phyloP scores from a whole-genome alignment of 2,888 invertebrate species.

The Cactoblastis cactorum region DNA sequence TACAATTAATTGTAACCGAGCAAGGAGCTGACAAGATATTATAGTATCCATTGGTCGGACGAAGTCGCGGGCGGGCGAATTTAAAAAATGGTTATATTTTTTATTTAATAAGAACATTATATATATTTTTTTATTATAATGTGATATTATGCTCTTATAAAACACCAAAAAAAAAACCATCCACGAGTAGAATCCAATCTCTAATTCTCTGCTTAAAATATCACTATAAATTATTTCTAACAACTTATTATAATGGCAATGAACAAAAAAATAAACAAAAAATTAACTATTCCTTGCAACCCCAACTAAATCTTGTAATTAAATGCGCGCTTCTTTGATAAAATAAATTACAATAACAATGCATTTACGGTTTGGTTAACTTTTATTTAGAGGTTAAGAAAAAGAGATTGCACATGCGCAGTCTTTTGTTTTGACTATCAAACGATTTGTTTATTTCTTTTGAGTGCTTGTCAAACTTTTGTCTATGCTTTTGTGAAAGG shows the following conservation, averaged over 20 bases:
- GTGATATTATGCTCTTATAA: no score
- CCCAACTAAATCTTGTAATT: conserved; percentile 45
- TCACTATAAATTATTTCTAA: neutral
- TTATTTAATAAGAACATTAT: no score
- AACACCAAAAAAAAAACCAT: no score
- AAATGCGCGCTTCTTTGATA: conserved; percentile 54
- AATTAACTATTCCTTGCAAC: conserved; percentile 14
- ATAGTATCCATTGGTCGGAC: no score
- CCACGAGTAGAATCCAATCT: no score
- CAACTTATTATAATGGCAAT: neutral
- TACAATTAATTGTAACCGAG: no score
- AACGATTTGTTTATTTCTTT: conserved; percentile 37
- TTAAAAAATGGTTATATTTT: no score
- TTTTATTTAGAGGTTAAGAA: conserved; percentile 27
- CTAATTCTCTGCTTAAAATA: neutral
- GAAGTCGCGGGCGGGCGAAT: no score
- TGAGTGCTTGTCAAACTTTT: conserved; percentile 24
- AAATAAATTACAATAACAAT: conserved; percentile 64
- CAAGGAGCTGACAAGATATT: no score
- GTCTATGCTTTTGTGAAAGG: conserved; percentile 22
- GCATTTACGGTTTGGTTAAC: conserved; percentile 48
- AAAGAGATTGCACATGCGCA: conserved; percentile 18
- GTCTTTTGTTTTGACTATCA: conserved; percentile 26
- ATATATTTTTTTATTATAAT: no score
- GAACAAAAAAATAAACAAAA: neutral